A percentile compares a stretch with the other conserved stretches of the same genome.
Evolutionary conservation across 2,797 vertebrate species (phyloP).

Genomic region (Myotis findleyi): DNA sequence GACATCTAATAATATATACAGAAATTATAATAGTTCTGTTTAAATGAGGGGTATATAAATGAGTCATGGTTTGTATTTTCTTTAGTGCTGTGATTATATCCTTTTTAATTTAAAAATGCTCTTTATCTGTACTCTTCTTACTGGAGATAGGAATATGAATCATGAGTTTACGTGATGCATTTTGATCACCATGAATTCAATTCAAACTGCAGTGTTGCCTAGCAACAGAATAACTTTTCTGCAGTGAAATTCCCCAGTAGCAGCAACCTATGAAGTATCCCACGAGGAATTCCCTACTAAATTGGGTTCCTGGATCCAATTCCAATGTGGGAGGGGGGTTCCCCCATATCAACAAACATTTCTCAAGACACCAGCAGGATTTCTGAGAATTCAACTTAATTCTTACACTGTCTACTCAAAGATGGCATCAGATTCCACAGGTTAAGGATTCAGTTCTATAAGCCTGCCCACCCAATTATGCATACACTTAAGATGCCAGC

Average conservation of each 20-base stretch:
- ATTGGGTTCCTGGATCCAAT: not conserved
- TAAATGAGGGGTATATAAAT: constrained; percentile 56
- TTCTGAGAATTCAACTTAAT: not conserved
- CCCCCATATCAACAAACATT: not conserved
- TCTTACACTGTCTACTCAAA: not conserved
- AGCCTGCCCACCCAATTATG: not conserved
- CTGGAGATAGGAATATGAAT: constrained; percentile 70
- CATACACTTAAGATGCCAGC: not conserved
- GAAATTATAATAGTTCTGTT: constrained; percentile 57
- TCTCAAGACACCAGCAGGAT: not conserved
- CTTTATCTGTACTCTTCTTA: constrained; percentile 67
- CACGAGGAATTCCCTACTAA: constrained; percentile 66
- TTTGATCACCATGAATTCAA: constrained; percentile 76
- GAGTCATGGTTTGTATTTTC: constrained; percentile 46
- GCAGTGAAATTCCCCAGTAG: constrained; percentile 72
- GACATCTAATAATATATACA: constrained; percentile 60
- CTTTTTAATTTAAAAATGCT: constrained; percentile 67
- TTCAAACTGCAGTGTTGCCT: constrained; percentile 77
- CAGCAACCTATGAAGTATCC: constrained; percentile 69
- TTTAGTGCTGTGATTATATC: constrained; percentile 43
- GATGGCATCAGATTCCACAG: not conserved
- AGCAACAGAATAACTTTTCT: constrained; percentile 81
- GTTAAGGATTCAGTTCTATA: not conserved
- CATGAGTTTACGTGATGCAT: constrained; percentile 65
- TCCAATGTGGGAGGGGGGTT: not conserved